These are phyloP conservation scores for Mantis religiosa DNA, from an alignment of 2,888 invertebrate species.

Conservation along the genomic window DNA sequence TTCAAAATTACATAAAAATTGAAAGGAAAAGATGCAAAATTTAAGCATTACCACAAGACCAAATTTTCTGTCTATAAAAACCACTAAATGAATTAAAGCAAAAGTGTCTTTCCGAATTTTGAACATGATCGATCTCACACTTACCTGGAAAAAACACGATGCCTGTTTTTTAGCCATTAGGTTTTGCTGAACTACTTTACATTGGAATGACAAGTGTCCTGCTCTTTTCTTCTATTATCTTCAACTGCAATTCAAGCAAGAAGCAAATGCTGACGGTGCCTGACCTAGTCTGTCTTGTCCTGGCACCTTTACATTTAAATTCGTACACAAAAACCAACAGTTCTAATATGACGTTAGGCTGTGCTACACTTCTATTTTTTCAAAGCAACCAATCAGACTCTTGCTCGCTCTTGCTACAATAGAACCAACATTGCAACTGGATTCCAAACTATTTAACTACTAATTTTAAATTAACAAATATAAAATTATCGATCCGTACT, in stretches of 20 bases:
- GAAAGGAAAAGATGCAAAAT: no score
- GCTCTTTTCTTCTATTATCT: not conserved
- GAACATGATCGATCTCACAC: no score
- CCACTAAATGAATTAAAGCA: no score
- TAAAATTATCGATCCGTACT: no score
- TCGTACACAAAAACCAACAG: not conserved
- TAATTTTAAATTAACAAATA: no score
- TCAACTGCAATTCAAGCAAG: no score
- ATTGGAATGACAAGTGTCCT: not conserved
- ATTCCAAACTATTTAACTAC: no score
- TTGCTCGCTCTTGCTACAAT: not conserved
- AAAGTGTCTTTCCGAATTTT: no score
- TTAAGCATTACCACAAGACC: no score
- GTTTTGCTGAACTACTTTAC: not conserved
- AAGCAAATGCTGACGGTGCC: not conserved
- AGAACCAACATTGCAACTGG: not conserved
- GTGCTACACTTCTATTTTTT: not conserved
- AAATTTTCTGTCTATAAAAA: no score
- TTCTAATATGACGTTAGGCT: not conserved
- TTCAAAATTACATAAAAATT: no score
- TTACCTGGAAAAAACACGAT: not conserved
- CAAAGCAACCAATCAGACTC: not conserved
- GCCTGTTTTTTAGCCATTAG: not conserved
- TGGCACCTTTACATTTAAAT: not conserved
- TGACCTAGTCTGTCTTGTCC: no score